Evolutionary conservation across 2,113 vertebrate genomes (phyloP), one percentile per base, ranked within the genome.

Genomic region (Noctilio leporinus): DNA sequence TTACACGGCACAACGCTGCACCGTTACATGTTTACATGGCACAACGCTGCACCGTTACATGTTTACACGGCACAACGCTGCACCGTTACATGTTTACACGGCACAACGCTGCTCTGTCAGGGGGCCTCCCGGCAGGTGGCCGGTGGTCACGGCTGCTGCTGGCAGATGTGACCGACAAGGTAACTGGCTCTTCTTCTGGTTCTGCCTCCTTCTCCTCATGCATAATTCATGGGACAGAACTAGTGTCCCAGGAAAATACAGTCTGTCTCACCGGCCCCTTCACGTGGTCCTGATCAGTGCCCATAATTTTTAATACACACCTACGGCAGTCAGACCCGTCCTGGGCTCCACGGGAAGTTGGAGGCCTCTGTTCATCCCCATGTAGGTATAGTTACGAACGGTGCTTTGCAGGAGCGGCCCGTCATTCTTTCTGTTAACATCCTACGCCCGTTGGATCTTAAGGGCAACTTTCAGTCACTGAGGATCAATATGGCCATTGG

Each of bases 171-270:
- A 99, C 98, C 98, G 99, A 99, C 99, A 99, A 99, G 98, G 98
- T 98, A 98, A 99, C 97, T 98, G 97, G 98, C 98, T 98, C 98
- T 97, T 98, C 96, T 97, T 98, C 97, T 98, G 91, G 97, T 98
- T 98, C 98, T 97, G 97, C 97, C 98, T 98, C 97, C 95, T 97
- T 98, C 96, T 98, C 95, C 97, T 98, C 92, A 98, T 99, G 98
- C 99, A 99, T 99, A 99, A 99, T 99, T 99, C 98, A 99, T 98
- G 92, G 98, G 65, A 96, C 96, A 98, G 99, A 99, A 99, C 99
- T 98, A 98, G 98, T 98, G 97, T 95, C 99, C 98, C 96, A 99
- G 99, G 99, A 99, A 99, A 98, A 99, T 98, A 98, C 99, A 98
- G 98, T 97, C 98, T 98, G 98, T 98, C 98, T 98, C 98, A 98